Percentiles rank a stretch among this genome's conserved stretches.
Conservation (phyloP, 2,888 invertebrate genomes). For the Eilema sororculum region DNA sequence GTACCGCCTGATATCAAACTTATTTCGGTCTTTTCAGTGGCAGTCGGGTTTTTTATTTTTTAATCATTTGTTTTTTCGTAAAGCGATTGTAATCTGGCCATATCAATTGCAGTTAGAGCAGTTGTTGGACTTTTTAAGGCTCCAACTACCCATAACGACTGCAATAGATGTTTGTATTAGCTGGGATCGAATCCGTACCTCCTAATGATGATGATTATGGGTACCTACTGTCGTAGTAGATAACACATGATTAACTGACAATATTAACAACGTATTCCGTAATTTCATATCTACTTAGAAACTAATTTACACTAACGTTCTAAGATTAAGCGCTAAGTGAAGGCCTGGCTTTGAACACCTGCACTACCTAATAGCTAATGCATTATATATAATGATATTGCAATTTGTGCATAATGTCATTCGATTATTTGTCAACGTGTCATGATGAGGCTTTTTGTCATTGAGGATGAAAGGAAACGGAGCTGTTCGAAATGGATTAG, state of each 20-base stretch:
- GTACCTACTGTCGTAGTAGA: no score
- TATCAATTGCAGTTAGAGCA: no score
- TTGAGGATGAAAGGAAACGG: not conserved
- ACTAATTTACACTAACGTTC: not conserved
- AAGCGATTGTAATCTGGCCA: no score
- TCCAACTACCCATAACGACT: no score
- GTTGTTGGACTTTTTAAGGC: no score
- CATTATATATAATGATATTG: slow-evolving; percentile 6
- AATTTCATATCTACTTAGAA: slow-evolving; percentile 4
- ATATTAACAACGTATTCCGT: not conserved
- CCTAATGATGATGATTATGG: no score
- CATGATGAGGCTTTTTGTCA: slow-evolving; percentile 2
- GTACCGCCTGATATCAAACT: no score
- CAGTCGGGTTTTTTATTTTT: no score
- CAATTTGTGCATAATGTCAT: not conserved
- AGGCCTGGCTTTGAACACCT: not conserved
- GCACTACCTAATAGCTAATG: slow-evolving; percentile 9
- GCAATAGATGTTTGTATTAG: no score
- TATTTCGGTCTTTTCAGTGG: no score
- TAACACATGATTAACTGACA: not conserved
- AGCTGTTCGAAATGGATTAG: not conserved
- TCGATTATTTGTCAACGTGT: not conserved
- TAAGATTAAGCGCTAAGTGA: not conserved
- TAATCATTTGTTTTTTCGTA: no score
- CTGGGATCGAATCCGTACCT: no score